phyloP scores from a whole-genome alignment of 2,888 invertebrate species.

The Hartigia nigra region DNA sequence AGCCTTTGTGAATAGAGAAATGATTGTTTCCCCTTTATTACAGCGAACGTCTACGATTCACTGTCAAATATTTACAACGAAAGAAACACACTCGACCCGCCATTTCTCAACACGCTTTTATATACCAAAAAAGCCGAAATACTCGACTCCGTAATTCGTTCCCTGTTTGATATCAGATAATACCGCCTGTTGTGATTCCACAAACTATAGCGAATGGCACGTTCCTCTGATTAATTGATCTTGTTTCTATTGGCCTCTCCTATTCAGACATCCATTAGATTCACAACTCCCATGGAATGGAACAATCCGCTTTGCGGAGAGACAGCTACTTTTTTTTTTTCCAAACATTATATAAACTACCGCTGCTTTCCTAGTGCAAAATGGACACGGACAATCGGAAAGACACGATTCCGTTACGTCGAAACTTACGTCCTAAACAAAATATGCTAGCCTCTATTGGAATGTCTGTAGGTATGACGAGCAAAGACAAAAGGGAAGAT shows the following conservation, averaged over 20 bases:
- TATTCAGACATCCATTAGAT: not conserved
- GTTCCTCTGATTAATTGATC: constrained; percentile 30
- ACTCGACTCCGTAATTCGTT: not conserved
- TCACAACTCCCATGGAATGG: not conserved
- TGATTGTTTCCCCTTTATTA: not conserved
- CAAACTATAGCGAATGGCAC: constrained; percentile 35
- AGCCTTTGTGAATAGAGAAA: not conserved
- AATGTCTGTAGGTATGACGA: not conserved
- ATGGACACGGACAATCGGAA: not conserved
- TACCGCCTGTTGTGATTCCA: not conserved
- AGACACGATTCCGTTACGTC: not conserved
- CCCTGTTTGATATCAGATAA: not conserved
- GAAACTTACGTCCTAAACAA: not conserved
- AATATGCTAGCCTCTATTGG: not conserved
- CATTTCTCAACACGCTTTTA: not conserved
- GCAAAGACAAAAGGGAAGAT: not conserved
- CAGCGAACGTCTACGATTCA: not conserved
- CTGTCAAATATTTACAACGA: not conserved
- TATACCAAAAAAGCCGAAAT: not conserved
- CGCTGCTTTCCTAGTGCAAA: not conserved
- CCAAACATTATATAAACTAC: not conserved
- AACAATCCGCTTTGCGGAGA: not conserved
- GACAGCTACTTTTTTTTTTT: not conserved
- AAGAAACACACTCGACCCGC: not conserved
- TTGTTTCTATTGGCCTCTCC: constrained; percentile 28